phyloP scores from a whole-genome alignment of 1,140 invertebrate species.

The Nylanderia fulva region DNA sequence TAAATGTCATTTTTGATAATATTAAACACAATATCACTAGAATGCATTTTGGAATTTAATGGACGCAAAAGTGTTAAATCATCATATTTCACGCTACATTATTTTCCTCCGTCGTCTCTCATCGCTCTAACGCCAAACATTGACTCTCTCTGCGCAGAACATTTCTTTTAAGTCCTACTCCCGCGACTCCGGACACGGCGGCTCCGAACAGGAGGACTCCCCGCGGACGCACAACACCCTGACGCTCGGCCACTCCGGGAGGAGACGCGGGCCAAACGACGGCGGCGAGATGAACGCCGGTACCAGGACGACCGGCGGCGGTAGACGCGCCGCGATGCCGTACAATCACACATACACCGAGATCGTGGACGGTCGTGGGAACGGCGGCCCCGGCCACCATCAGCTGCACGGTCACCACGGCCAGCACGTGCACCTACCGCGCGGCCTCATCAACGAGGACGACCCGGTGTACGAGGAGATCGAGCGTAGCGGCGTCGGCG shows the following conservation, averaged over 20 bases:
- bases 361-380: slow-evolving; percentile 86
- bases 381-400: slow-evolving; percentile 73
- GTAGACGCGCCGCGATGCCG: slow-evolving; percentile 84
- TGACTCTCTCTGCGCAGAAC: slow-evolving; percentile 87
- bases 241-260: slow-evolving; percentile 81
- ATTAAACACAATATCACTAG: background rate
- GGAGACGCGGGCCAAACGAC: slow-evolving; percentile 78
- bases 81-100: background rate
- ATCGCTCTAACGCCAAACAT: slow-evolving; percentile 16
- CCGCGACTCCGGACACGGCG: slow-evolving; percentile 88
- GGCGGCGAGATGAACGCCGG: slow-evolving; percentile 76
- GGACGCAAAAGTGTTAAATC: background rate
- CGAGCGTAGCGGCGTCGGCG: slow-evolving; percentile 87
- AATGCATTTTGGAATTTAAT: background rate
- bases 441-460: slow-evolving; percentile 85
- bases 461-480: slow-evolving; percentile 94
- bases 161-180: slow-evolving; percentile 91
- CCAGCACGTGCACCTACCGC: slow-evolving; percentile 75
- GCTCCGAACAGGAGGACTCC: slow-evolving; percentile 89
- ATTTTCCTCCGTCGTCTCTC: background rate
- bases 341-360: slow-evolving; percentile 90
- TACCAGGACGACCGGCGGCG: slow-evolving; percentile 69
- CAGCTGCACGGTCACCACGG: slow-evolving; percentile 81
- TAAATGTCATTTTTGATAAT: background rate
- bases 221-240: slow-evolving; percentile 87